Base-by-base conservation (phyloP, 1,140 invertebrate genomes). In the Tribolium castaneum region DNA sequence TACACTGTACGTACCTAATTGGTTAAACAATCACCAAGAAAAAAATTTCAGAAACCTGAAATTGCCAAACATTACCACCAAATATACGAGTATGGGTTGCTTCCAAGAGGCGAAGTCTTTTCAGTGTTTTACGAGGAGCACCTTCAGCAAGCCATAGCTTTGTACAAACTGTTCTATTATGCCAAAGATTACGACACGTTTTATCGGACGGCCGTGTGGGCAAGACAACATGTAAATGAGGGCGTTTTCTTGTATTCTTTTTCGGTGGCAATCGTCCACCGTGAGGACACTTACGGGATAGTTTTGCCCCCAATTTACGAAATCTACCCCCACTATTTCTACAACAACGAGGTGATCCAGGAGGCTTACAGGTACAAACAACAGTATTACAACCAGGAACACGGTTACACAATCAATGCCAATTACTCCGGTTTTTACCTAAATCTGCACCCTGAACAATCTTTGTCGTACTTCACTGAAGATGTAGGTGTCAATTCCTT, bases 381-480 rank as follows among this genome's bases (percentile, higher is more conserved):
- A 88, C 62, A 86, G 87, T 80, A 79, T 76, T 34, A 66, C 10
- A 88, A 85, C 70, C 87, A 87, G 13, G 79, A 78, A 30, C n/a
- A 62, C 13, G 59, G 59, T 66, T 66, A 35, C 12, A 88, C 84
- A 1, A 87, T 89, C 59, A 82, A 85, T 22, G 87, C 87, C 72
- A 92, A 92, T 81, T 88, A 90, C 78, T 90, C 90, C 12, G 85
- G 88, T 1, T 89, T 76, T 39, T 81, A 85, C 49, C 22, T 83
- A 71, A 84, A 84, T 25, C 50, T 85, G 90, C 77, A 88, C 59
- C 86, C 83, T 7, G 85, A 87, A 83, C 88, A 90, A 73, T 86
- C 90, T 62, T 59, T 95, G 13, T 87, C 89, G 14, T 95, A 95
- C 84, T 95, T 92, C 88, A 92, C 92, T 0, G 91, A 95, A 78